Conservation (phyloP, 2,113 vertebrate species). For the Barbus barbus region DNA sequence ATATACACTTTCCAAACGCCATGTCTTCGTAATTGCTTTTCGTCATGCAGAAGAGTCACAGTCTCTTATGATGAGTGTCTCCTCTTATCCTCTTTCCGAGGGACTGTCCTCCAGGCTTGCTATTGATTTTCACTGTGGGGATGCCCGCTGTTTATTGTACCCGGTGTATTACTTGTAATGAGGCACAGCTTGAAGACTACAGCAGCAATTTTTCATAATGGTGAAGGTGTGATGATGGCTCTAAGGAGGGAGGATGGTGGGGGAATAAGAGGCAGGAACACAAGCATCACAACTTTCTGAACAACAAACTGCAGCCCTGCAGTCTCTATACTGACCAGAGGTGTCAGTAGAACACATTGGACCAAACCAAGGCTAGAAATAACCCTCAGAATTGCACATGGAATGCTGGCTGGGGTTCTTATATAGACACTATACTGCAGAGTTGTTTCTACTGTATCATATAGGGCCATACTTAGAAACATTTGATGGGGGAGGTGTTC, state of each 20-base stretch:
- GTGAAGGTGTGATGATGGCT: constrained; percentile 69
- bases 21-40: constrained; percentile 37
- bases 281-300: constrained; percentile 36
- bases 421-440: no score
- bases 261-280: constrained; percentile 51
- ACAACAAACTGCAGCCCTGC: constrained; percentile 23
- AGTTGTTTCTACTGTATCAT: no score
- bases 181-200: constrained; percentile 82
- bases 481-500: no score
- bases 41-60: no score
- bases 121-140: constrained; percentile 87
- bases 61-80: constrained; percentile 39
- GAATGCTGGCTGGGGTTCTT: no score
- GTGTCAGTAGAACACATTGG: no score
- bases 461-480: no score
- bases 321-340: background rate
- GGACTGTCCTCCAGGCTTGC: constrained; percentile 70
- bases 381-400: no score
- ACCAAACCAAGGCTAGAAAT: no score
- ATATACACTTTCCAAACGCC: constrained; percentile 2
- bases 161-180: constrained; percentile 88
- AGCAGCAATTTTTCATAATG: constrained; percentile 81
- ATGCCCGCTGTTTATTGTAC: constrained; percentile 81
- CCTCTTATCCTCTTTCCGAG: constrained; percentile 63
- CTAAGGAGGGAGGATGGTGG: constrained; percentile 60